Base-by-base conservation (phyloP, 2,797 vertebrate genomes). In the Poeciliopsis paucimaculata region DNA sequence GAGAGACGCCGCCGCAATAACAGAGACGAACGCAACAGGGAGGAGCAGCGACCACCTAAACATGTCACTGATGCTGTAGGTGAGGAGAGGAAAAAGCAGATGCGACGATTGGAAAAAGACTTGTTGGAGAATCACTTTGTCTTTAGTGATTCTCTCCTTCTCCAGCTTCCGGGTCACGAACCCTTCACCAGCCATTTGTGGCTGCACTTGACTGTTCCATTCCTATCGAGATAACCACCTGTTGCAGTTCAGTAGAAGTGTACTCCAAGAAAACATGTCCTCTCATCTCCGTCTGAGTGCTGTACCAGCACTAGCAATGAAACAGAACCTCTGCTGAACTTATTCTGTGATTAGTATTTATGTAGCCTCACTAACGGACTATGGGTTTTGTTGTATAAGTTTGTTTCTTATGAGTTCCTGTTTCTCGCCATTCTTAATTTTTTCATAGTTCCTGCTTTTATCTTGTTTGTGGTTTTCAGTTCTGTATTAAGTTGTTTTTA, bases 1-100 rank as follows among this genome's bases (percentile, higher is more conserved):
- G 96, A 70, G 96, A 97, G 82, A 87, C 95, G 0, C 78, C 94
- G 0, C 94, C 96, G 49, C 96, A 96, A 92, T 97, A 94, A 95
- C 73, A 1, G 60, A 64, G 87, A 77, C 36, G 12, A 41, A 70
- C 55, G 43, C 53, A 75, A 57, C 51, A 26, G 76, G 76, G 60
- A 81, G 81, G 76, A 79, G 84, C 57, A 79, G 34, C 49, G 45
- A 28, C 81, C 82, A 82, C 84, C 81, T 82, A 71, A 87, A 91
- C 78, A 45, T 77, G 53, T 73, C 75, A 79, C 79, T 31, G 70
- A 77, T 73, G 53, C 4, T 28, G 73, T 76, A 84, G 75, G 43
- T n/a, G 28, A n/a, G 68, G 13, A 43, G 41, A 46, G 7, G 28
- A 71, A 62, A 62, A 76, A 83, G 79, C 77, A 64, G 74, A 53